These are phyloP conservation scores for Temnothorax longispinosus DNA, from an alignment of 1,140 invertebrate species.

Conservation along the genomic window DNA sequence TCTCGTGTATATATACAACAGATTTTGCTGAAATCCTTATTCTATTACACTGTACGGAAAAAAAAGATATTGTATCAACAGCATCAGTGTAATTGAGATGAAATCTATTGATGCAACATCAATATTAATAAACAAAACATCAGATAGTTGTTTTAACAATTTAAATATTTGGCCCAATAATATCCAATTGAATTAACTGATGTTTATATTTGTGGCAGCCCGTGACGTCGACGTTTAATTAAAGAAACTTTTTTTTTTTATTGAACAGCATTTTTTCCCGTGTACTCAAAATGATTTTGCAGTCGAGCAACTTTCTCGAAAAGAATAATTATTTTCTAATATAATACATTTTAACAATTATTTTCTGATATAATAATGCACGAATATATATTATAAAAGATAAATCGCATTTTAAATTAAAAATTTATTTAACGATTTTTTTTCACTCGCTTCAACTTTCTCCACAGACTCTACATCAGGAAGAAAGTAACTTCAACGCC, in stretches of 20 bases:
- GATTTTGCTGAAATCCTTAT: not conserved
- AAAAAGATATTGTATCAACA: too few species aligned
- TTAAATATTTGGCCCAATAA: too few species aligned
- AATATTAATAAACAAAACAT: too few species aligned
- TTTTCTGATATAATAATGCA: not conserved
- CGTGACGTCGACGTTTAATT: too few species aligned
- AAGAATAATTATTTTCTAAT: not conserved
- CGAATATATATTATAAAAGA: not conserved
- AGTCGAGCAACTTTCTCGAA: not conserved
- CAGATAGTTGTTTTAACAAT: too few species aligned
- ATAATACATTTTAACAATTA: not conserved
- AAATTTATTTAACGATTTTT: not conserved
- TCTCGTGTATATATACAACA: not conserved
- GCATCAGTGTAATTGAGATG: too few species aligned
- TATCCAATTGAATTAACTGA: too few species aligned
- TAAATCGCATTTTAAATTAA: not conserved
- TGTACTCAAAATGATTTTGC: not conserved
- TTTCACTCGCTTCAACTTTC: slow-evolving; percentile 7
- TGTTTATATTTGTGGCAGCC: too few species aligned
- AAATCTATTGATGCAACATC: too few species aligned
- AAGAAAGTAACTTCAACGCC: not conserved
- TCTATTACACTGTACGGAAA: not conserved
- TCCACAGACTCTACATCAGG: not conserved
- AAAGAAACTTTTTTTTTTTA: too few species aligned
- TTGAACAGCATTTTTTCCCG: too few species aligned